Conservation (phyloP, 1,140 invertebrate species). For the Contarinia nasturtii region DNA sequence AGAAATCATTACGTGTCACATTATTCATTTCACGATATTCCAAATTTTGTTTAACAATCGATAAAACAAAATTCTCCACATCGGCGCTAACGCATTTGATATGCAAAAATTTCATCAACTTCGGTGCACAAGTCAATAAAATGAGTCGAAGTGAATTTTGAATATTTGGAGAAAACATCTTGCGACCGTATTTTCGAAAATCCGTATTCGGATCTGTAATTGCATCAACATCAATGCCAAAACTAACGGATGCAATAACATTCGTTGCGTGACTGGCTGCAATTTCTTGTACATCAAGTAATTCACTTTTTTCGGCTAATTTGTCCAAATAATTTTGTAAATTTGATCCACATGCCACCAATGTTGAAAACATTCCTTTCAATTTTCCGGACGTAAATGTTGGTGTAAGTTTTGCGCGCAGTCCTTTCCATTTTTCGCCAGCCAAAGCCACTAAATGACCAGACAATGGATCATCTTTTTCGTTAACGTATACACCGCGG, state of each 20-base stretch:
- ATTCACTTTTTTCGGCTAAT: slow-evolving; percentile 7
- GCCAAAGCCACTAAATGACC: slow-evolving; percentile 25
- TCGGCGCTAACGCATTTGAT: no score
- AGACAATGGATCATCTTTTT: slow-evolving; percentile 20
- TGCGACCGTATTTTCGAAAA: not conserved
- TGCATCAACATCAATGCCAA: slow-evolving; percentile 12
- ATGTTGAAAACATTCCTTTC: slow-evolving; percentile 25
- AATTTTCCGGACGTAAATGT: slow-evolving; percentile 16
- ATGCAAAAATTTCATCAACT: no score
- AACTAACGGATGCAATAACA: slow-evolving; percentile 23
- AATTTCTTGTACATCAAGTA: slow-evolving; percentile 3
- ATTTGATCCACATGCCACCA: slow-evolving; percentile 16
- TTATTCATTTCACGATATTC: no score
- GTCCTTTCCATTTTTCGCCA: slow-evolving; percentile 27
- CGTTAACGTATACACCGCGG: slow-evolving; percentile 10
- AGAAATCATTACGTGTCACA: no score
- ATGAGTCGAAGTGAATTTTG: no score
- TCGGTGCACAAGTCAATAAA: no score
- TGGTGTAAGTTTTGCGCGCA: slow-evolving; percentile 27
- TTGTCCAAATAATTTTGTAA: slow-evolving; percentile 4
- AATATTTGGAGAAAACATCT: not conserved
- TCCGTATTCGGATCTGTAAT: not conserved
- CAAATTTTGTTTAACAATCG: no score
- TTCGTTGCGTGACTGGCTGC: slow-evolving; percentile 24
- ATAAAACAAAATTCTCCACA: no score